Evolutionary conservation across 2,797 vertebrate genomes (phyloP).

Genomic region (Dryobates pubescens): DNA sequence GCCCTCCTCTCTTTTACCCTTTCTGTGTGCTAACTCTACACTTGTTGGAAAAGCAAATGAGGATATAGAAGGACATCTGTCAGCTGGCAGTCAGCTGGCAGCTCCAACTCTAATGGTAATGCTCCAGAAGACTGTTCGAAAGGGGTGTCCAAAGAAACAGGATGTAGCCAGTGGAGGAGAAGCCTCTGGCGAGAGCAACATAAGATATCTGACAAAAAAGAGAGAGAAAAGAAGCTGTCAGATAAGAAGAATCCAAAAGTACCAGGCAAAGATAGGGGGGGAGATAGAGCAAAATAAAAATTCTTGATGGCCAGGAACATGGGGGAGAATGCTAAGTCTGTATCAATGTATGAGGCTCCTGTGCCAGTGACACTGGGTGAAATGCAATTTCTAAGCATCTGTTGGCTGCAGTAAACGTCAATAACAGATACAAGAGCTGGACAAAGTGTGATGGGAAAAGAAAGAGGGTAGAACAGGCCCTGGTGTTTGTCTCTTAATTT

Average conservation of each 20-base stretch:
- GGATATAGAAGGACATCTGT: neutral
- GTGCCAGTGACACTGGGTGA: neutral
- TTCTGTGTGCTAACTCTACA: neutral
- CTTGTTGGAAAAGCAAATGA: neutral
- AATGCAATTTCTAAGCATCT: neutral
- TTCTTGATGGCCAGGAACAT: neutral
- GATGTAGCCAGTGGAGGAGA: neutral
- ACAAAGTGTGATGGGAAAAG: neutral
- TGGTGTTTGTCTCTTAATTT: slow-evolving; percentile 12
- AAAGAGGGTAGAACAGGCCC: neutral
- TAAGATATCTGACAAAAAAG: neutral
- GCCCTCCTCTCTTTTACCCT: neutral
- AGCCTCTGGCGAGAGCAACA: neutral
- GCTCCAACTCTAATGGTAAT: neutral
- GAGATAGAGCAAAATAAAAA: neutral
- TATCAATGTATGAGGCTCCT: neutral
- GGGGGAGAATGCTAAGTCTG: neutral
- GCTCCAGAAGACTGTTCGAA: neutral
- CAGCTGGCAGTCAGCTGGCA: neutral
- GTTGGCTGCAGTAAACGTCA: neutral
- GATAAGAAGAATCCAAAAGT: neutral
- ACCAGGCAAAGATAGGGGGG: neutral
- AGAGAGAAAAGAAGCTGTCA: neutral
- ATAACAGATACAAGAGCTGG: neutral
- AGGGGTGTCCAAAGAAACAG: neutral